These are phyloP conservation scores for Meiosimyza platycephala DNA, from an alignment of 2,888 invertebrate species.

Conservation along the genomic window DNA sequence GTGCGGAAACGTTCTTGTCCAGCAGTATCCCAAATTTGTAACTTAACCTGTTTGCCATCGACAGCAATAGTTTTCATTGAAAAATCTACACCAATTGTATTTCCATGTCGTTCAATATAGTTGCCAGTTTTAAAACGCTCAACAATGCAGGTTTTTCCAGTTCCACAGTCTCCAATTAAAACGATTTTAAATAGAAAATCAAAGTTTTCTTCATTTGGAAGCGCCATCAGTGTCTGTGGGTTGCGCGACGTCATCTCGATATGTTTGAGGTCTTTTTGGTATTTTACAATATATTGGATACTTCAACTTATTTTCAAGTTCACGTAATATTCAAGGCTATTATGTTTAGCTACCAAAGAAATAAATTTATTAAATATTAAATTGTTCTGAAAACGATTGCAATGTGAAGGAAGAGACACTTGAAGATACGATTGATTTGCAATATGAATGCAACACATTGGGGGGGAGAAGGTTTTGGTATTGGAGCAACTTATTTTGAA, in stretches of 20 bases:
- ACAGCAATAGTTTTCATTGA: slow-evolving; percentile 97
- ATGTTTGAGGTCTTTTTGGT: slow-evolving; percentile 46
- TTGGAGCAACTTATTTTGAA: no score
- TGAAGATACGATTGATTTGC: no score
- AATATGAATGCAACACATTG: no score
- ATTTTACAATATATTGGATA: slow-evolving; percentile 12
- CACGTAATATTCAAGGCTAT: no score
- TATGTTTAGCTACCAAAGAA: no score
- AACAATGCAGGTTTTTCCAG: slow-evolving; percentile 95
- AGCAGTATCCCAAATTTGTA: slow-evolving; percentile 97
- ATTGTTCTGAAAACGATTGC: no score
- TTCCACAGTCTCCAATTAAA: slow-evolving; percentile 90
- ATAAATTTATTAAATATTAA: no score
- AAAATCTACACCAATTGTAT: slow-evolving; percentile 98
- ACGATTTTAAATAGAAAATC: slow-evolving; percentile 96
- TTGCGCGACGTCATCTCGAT: slow-evolving; percentile 76
- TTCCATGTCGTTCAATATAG: slow-evolving; percentile 94
- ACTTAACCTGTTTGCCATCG: slow-evolving; percentile 92
- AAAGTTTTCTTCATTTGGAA: slow-evolving; percentile 82
- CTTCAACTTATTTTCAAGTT: not conserved
- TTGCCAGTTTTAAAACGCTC: slow-evolving; percentile 96
- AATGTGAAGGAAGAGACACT: no score
- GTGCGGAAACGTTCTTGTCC: slow-evolving; percentile 97
- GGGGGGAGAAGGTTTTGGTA: no score
- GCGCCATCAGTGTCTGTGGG: slow-evolving; percentile 80